Evolutionary conservation across 2,888 invertebrate species (phyloP).

Genomic region (Resseliella maxima): DNA sequence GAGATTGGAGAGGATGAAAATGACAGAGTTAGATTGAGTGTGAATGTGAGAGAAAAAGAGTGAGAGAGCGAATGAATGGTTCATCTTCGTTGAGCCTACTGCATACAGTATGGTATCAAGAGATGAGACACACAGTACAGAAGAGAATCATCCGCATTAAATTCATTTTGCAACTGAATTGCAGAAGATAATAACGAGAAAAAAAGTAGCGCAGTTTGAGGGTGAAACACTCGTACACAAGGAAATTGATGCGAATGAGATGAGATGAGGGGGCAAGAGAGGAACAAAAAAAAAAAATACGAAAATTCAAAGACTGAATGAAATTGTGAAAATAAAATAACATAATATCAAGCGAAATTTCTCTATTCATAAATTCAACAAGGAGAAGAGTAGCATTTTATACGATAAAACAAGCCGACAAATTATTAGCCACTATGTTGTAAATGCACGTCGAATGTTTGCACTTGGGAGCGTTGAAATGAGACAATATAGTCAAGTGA

Average conservation of each 20-base stretch:
- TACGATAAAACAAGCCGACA: constrained; percentile 25
- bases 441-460: background rate
- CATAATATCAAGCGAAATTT: constrained; percentile 38
- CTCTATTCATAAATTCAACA: constrained; percentile 26
- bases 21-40: too few species aligned
- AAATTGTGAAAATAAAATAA: constrained; percentile 42
- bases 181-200: constrained; percentile 30
- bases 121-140: background rate
- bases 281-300: too few species aligned
- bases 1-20: too few species aligned
- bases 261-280: too few species aligned
- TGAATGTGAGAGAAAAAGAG: too few species aligned
- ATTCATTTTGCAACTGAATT: constrained; percentile 51
- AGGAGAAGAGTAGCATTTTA: background rate
- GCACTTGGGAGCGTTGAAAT: background rate
- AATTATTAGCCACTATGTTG: constrained; percentile 24
- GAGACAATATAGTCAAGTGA: constrained; percentile 20
- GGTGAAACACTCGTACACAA: background rate
- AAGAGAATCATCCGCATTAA: background rate
- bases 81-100: constrained; percentile 5
- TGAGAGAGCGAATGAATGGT: background rate
- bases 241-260: background rate
- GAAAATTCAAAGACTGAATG: background rate
- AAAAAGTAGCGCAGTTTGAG: constrained; percentile 11
- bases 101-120: background rate